Evolutionary conservation across 2,113 vertebrate species (phyloP), one percentile per base, ranked within the genome.

Genomic region (Zeus faber): DNA sequence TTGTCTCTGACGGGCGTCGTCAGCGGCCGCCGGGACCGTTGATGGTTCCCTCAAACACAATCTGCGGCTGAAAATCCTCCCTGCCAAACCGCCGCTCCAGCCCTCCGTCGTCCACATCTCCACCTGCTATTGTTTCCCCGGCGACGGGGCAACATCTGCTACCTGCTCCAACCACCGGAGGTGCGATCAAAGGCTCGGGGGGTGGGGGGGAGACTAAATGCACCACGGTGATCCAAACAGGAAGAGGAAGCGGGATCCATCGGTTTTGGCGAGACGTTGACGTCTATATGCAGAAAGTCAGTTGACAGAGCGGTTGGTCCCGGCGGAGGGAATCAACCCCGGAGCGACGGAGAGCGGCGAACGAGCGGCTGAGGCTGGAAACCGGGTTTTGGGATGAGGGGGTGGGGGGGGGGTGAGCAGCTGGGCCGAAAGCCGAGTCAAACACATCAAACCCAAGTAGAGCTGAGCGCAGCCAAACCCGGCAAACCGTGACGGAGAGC

Each of bases 211-310:
- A 50, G n/a, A 37, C 33, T 61, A 57, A 61, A 24, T 56, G 14
- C 31, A 54, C 13, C 65, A 67, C 49, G 48, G 64, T 66, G 68
- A 74, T 49, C 54, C 31, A 74, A 84, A 82, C 74, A 81, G 78
- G 82, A 84, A 77, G 65, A 73, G 56, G 59, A 70, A 65, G n/a
- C n/a, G n/a, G n/a, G n/a, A n/a, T n/a, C 44, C 62, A 79, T 69
- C 74, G 51, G 65, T 26, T 37, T 17, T 44, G 20, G 49, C 45
- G 2, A 63, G 54, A 27, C 57, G 31, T 62, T 79, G 70, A 66
- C 49, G 16, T 70, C 65, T 26, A 4, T n/a, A 29, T 54, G 58
- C 17, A 8, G 54, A 35, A 26, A 9, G 50, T 16, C n/a, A n/a
- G n/a, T n/a, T n/a, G n/a, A 37, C 11, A 4, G 33, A 37, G n/a